A percentile compares a stretch with the other conserved stretches of the same genome.
phyloP scores from a whole-genome alignment of 2,797 vertebrate species.

The Acanthurus lineatus region DNA sequence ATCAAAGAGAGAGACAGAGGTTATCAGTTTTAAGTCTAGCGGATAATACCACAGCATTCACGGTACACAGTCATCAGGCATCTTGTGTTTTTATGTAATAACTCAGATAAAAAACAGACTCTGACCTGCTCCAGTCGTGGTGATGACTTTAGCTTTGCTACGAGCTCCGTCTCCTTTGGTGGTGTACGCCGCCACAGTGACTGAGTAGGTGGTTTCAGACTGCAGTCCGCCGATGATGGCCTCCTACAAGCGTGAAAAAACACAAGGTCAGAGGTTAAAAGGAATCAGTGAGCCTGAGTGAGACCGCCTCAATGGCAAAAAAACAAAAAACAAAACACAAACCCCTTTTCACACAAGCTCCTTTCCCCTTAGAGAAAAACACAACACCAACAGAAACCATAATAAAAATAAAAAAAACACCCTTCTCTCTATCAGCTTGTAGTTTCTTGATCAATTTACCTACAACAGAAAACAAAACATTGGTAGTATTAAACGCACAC shows the following conservation, averaged over 20 bases:
- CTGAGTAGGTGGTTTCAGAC: constrained; percentile 95
- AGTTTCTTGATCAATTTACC: constrained; percentile 38
- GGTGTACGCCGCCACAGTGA: constrained; percentile 97
- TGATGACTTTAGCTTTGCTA: constrained; percentile 96
- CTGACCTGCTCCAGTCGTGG: constrained; percentile 95
- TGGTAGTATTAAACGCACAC: constrained; percentile 52
- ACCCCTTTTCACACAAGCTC: constrained; percentile 63
- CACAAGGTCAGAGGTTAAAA: constrained; percentile 43
- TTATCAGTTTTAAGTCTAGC: constrained; percentile 6
- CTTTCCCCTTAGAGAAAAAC: constrained; percentile 55
- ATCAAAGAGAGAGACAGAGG: constrained; percentile 4
- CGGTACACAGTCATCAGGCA: constrained; percentile 22
- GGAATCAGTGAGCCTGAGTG: not conserved
- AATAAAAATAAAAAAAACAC: constrained; percentile 46
- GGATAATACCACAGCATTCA: constrained; percentile 15
- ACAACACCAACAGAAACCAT: constrained; percentile 60
- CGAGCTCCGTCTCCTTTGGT: constrained; percentile 97
- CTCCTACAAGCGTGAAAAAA: constrained; percentile 85
- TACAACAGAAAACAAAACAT: constrained; percentile 48
- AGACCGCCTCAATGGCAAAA: too few relatives aligned
- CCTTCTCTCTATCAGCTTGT: constrained; percentile 37
- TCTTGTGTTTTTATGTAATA: constrained; percentile 23
- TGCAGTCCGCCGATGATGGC: constrained; percentile 91
- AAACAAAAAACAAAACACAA: not conserved
- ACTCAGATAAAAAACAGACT: constrained; percentile 3